phyloP scores from a whole-genome alignment of 2,113 vertebrate genomes.

The Ellobius talpinus region DNA sequence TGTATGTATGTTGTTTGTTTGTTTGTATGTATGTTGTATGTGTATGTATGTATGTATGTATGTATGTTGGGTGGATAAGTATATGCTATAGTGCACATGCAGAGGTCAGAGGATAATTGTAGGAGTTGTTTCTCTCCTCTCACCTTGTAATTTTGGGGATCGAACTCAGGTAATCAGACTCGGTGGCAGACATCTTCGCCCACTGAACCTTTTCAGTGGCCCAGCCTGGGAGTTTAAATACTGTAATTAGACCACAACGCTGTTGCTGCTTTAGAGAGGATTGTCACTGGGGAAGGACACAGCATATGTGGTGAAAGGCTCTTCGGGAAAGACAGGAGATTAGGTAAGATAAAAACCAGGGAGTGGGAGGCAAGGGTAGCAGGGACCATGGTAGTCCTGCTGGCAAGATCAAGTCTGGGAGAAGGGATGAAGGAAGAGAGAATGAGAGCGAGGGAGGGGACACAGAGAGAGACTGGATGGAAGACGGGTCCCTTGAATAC shows the following conservation, averaged over 20 bases:
- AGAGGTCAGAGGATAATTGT: neutral
- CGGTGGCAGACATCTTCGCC: neutral
- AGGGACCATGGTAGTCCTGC: fast-evolving
- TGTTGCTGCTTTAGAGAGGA: too few species aligned
- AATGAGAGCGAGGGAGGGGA: too few species aligned
- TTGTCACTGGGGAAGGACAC: fast-evolving
- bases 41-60: too few species aligned
- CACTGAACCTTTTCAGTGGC: neutral
- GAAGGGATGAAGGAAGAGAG: neutral
- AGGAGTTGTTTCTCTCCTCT: neutral
- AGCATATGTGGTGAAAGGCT: fast-evolving
- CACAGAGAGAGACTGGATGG: fast-evolving
- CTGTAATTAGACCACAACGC: fast-evolving
- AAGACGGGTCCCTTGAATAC: neutral
- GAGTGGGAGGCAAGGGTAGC: neutral
- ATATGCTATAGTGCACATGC: neutral
- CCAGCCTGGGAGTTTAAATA: neutral
- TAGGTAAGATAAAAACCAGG: too few species aligned
- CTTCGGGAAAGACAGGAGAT: neutral
- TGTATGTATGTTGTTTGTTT: too few species aligned
- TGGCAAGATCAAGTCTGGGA: neutral
- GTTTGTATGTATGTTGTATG: too few species aligned
- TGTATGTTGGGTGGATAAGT: neutral
- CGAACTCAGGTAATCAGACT: neutral
- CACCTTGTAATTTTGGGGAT: neutral